Evolutionary conservation across 2,113 vertebrate species (phyloP).

Genomic region (Anhinga rufa): DNA sequence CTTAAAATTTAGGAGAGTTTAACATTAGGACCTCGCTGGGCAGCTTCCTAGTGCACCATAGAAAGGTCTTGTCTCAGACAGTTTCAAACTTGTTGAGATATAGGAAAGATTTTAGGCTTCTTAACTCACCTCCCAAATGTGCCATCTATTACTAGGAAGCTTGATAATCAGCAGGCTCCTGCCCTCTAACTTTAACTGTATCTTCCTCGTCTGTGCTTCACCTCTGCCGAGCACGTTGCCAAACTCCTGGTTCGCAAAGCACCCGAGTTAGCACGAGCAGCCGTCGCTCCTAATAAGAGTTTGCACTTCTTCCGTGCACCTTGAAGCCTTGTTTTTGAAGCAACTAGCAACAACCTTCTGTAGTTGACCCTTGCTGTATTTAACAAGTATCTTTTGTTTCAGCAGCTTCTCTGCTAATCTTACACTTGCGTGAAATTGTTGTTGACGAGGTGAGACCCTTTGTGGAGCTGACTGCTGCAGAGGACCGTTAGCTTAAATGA

Average conservation of each 20-base stretch:
- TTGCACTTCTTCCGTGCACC: not conserved
- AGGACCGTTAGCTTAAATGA: conserved; percentile 26
- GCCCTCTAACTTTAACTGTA: not conserved
- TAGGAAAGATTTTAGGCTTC: not conserved
- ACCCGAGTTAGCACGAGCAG: fast-evolving
- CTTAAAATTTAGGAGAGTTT: not conserved
- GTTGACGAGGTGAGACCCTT: conserved; percentile 47
- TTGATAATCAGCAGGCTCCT: not conserved
- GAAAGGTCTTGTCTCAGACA: not conserved
- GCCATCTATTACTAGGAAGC: not conserved
- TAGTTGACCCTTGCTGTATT: conserved; percentile 34
- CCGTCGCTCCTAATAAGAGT: not conserved
- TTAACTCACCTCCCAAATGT: not conserved
- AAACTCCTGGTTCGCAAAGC: not conserved
- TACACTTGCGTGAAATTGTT: not conserved
- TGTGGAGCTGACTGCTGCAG: not conserved
- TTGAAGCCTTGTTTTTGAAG: conserved; percentile 3
- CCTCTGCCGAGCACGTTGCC: fast-evolving
- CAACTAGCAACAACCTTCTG: conserved; percentile 2
- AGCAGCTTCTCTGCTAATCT: conserved; percentile 12
- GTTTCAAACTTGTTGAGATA: not conserved
- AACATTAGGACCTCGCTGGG: not conserved
- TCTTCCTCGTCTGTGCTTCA: not conserved
- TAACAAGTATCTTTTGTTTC: conserved; percentile 52
- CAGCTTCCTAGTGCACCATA: not conserved